These are phyloP conservation scores for Drosophila auraria DNA, from an alignment of 1,140 invertebrate species.

Conservation along the genomic window DNA sequence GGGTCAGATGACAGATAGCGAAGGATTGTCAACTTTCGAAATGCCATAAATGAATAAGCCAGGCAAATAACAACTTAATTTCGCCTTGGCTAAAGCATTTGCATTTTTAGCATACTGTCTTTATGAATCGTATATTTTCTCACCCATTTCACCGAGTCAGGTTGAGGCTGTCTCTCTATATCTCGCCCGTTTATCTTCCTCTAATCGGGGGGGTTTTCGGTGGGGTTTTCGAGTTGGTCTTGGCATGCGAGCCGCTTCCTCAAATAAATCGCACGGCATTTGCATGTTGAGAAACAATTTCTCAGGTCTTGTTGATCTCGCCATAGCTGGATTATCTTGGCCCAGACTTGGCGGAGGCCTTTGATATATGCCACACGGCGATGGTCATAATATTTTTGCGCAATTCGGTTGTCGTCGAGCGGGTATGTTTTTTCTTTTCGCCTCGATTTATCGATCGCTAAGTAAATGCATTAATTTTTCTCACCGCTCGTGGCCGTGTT, in stretches of 20 bases:
- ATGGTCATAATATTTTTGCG: constrained; percentile 83
- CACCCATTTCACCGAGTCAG: constrained; percentile 64
- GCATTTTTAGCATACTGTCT: constrained; percentile 60
- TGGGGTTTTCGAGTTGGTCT: constrained; percentile 28
- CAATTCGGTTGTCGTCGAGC: constrained; percentile 79
- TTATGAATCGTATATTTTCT: constrained; percentile 56
- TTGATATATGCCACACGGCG: constrained; percentile 76
- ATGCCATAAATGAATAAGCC: constrained; percentile 58
- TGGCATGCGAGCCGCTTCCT: constrained; percentile 79
- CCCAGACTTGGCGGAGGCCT: constrained; percentile 57
- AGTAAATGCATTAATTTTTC: constrained; percentile 70
- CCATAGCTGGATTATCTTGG: constrained; percentile 32
- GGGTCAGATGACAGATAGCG: constrained; percentile 47
- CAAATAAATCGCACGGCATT: constrained; percentile 81
- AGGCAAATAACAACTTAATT: constrained; percentile 69
- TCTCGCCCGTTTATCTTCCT: constrained; percentile 30
- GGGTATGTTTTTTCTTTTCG: constrained; percentile 44
- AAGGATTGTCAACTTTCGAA: constrained; percentile 65
- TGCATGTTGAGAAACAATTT: constrained; percentile 82
- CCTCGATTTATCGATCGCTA: constrained; percentile 72
- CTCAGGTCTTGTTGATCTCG: constrained; percentile 68
- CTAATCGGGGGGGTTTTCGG: constrained; percentile 57
- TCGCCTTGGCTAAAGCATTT: constrained; percentile 47
- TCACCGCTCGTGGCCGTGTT: constrained; percentile 39
- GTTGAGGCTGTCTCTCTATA: constrained; percentile 22